These are phyloP conservation scores for Aphelenchoides besseyi DNA, from an alignment of 1,140 invertebrate species.

Conservation along the genomic window DNA sequence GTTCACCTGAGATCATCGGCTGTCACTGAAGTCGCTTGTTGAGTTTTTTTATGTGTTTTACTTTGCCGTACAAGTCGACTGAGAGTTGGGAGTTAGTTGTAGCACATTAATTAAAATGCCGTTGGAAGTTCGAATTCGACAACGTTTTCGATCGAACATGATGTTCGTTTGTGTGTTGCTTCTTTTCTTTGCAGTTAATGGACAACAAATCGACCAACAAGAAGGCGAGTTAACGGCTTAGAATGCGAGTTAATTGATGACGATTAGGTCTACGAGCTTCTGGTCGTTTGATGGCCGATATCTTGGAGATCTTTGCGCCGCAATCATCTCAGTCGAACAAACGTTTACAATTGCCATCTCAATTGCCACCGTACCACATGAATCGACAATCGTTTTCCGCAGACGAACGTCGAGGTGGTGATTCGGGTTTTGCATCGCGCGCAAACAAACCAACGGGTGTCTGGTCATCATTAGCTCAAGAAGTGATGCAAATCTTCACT, in stretches of 20 bases:
- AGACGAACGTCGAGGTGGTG: background rate
- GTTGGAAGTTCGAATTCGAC: too few species aligned
- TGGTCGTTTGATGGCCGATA: conserved; percentile 23
- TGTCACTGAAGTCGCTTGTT: too few species aligned
- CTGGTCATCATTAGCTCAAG: conserved; percentile 31
- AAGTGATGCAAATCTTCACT: conserved; percentile 29
- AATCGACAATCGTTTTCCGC: too few species aligned
- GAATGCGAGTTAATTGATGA: too few species aligned
- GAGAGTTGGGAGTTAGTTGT: too few species aligned
- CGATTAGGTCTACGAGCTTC: conserved; percentile 17
- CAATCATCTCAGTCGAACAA: background rate
- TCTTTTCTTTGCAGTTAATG: background rate
- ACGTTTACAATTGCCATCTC: background rate
- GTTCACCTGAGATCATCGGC: too few species aligned
- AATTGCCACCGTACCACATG: background rate
- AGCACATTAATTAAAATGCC: too few species aligned
- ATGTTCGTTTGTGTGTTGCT: too few species aligned
- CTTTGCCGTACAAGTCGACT: too few species aligned
- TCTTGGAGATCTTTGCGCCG: conserved; percentile 31
- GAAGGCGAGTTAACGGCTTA: background rate
- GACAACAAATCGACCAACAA: background rate
- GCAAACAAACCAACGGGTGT: background rate
- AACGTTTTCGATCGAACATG: too few species aligned
- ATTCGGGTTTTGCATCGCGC: background rate
- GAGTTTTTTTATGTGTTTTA: too few species aligned